These are phyloP conservation scores for Agelas oroides DNA, from an alignment of 37 sponge, comb jelly and placozoan genomes.

Conservation along the genomic window DNA sequence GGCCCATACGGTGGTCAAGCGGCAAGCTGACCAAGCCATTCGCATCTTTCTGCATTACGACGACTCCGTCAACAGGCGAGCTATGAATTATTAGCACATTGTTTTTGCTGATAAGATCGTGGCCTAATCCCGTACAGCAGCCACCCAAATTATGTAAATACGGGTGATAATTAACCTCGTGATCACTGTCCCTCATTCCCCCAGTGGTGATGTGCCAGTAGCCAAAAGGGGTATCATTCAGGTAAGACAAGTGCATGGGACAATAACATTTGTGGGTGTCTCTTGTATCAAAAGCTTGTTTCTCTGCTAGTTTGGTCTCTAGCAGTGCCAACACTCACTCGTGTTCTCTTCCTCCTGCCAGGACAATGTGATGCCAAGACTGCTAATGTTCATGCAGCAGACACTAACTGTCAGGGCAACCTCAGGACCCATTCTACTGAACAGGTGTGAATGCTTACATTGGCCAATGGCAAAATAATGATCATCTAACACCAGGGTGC, in stretches of 20 bases:
- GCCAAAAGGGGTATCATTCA: neutral
- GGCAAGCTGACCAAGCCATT: slow-evolving; percentile 41
- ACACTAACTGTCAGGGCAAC: neutral
- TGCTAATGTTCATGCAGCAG: neutral
- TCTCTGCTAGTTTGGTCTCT: no score
- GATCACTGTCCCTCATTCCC: neutral
- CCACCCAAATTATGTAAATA: no score
- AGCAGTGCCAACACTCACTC: neutral
- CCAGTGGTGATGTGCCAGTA: neutral
- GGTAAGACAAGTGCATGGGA: neutral
- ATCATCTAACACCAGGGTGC: no score
- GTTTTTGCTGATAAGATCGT: no score
- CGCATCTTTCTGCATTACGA: slow-evolving; percentile 18
- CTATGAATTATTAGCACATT: no score
- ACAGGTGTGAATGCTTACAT: slow-evolving; percentile 12
- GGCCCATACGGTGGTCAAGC: slow-evolving; percentile 12
- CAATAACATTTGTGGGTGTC: neutral
- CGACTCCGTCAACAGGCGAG: no score
- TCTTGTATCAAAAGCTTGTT: neutral
- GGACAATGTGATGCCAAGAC: slow-evolving; percentile 11
- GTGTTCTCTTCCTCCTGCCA: neutral
- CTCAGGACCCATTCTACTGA: slow-evolving; percentile 10
- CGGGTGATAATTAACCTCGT: no score
- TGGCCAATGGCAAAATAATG: no score
- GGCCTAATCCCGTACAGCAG: no score